Conservation (phyloP, 2,113 vertebrate species). For the Danio rerio region DNA sequence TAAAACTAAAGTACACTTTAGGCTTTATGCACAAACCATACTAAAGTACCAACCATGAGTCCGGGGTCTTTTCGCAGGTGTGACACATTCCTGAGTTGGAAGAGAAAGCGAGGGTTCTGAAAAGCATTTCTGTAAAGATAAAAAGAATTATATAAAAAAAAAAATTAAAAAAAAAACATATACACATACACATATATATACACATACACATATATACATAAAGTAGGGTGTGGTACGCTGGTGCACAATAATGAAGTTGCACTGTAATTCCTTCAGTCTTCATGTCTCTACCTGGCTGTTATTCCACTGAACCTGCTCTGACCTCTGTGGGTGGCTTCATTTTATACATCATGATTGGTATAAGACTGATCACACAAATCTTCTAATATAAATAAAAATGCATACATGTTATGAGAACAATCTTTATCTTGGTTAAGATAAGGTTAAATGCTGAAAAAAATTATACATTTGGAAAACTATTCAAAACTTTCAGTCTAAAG, state of each 20-base stretch:
- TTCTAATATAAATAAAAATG: neutral
- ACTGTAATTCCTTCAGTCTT: slow-evolving; percentile 1
- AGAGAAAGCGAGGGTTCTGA: slow-evolving; percentile 58
- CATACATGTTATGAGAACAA: neutral
- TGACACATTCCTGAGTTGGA: slow-evolving; percentile 69
- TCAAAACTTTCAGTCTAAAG: too few species aligned
- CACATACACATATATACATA: too few species aligned
- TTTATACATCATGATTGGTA: neutral
- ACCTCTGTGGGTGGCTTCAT: neutral
- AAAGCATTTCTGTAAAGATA: slow-evolving; percentile 62
- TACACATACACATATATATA: too few species aligned
- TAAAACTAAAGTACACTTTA: too few species aligned
- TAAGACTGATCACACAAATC: neutral
- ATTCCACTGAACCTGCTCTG: slow-evolving; percentile 15
- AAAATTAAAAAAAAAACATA: neutral
- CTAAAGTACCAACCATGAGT: slow-evolving; percentile 67
- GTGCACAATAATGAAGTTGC: neutral
- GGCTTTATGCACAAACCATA: neutral
- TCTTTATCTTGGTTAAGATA: neutral
- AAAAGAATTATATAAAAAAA: too few species aligned
- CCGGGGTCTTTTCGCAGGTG: slow-evolving; percentile 69
- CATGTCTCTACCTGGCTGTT: neutral
- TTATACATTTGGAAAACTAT: too few species aligned
- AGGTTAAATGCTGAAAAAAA: too few species aligned
- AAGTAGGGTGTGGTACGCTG: slow-evolving; percentile 27